Conservation (phyloP, 1,140 invertebrate species). For the Maconellicoccus hirsutus region DNA sequence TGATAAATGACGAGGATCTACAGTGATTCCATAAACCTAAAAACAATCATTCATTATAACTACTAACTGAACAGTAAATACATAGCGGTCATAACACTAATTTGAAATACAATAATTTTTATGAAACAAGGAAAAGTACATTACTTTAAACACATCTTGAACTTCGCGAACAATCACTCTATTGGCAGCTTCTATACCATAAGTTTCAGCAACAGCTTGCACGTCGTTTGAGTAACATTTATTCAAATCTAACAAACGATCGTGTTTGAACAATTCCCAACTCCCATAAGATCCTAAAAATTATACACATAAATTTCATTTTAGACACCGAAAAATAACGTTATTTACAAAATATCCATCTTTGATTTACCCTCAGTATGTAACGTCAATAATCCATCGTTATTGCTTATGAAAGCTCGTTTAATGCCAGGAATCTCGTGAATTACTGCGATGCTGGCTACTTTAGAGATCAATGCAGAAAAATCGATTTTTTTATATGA, state of each 20-base stretch:
- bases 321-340: not conserved
- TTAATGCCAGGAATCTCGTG: conserved; percentile 70
- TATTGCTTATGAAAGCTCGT: conserved; percentile 61
- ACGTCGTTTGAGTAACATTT: conserved; percentile 89
- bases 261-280: conserved; percentile 73
- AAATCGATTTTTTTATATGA: conserved; percentile 59
- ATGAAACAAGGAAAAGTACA: too few species aligned
- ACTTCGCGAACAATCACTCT: conserved; percentile 62
- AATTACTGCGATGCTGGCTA: conserved; percentile 61
- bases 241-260: conserved; percentile 70
- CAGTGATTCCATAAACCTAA: conserved; percentile 84
- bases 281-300: conserved; percentile 92
- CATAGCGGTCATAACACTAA: not conserved
- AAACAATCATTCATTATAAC: conserved; percentile 18
- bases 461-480: conserved; percentile 58
- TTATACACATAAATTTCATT: conserved; percentile 49
- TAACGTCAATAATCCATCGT: conserved; percentile 32
- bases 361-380: not conserved
- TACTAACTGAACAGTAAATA: not conserved
- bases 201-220: conserved; percentile 73
- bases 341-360: not conserved
- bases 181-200: conserved; percentile 92
- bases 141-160: conserved; percentile 38
- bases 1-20: conserved; percentile 85
- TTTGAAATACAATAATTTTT: not conserved